These are phyloP conservation scores for Willowsia nigromaculata DNA, from an alignment of 2,888 invertebrate genomes.

Conservation along the genomic window DNA sequence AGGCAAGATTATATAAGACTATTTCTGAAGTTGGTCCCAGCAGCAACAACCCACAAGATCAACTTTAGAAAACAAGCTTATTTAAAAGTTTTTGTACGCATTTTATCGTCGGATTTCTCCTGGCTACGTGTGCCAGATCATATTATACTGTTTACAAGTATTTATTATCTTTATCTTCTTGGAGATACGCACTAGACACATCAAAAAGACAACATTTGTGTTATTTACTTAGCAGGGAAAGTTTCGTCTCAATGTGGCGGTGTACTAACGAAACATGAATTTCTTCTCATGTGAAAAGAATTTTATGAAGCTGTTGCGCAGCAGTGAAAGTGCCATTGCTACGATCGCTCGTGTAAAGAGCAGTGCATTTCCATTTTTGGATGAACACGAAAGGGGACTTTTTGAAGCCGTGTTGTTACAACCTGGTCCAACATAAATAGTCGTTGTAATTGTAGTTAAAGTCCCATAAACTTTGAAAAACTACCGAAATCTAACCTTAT, in stretches of 20 bases:
- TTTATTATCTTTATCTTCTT: not conserved
- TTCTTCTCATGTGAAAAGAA: not conserved
- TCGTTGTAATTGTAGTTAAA: conserved; percentile 50
- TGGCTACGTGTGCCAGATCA: not conserved
- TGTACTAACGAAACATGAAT: not conserved
- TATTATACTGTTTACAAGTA: not conserved
- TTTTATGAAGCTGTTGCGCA: conserved; percentile 36
- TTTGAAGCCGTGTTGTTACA: conserved; percentile 34
- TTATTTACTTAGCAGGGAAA: not conserved
- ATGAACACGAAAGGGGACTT: conserved; percentile 36
- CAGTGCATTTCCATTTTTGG: conserved; percentile 6
- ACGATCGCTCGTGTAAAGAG: not conserved
- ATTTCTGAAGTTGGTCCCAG: no score
- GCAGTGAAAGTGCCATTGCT: not conserved
- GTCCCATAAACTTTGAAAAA: conserved; percentile 61
- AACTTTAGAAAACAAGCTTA: not conserved
- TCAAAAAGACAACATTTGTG: not conserved
- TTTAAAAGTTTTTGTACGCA: conserved; percentile 3
- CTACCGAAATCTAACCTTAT: conserved; percentile 39
- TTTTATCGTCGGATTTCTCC: not conserved
- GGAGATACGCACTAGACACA: not conserved
- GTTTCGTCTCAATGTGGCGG: not conserved
- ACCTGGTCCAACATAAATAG: conserved; percentile 57
- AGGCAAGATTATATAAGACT: no score
- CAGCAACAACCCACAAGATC: not conserved